Evolutionary conservation across 2,797 vertebrate genomes (phyloP).

Genomic region (Hyperoplus lanceolatus): DNA sequence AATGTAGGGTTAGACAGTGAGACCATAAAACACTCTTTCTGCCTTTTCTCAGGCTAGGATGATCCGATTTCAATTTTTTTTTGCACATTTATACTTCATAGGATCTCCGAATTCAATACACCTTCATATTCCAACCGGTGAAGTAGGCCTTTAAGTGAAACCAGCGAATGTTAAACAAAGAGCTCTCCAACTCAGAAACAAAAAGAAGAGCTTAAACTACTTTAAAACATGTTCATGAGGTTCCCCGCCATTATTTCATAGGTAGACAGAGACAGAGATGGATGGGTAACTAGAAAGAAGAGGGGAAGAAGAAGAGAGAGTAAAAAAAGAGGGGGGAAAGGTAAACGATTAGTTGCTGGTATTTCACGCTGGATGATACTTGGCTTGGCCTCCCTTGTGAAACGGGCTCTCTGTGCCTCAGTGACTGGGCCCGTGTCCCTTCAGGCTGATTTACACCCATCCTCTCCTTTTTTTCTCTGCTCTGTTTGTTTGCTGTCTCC

Average conservation of each 20-base stretch:
- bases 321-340: slow-evolving; percentile 33
- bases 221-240: background rate
- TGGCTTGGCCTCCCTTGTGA: slow-evolving; percentile 82
- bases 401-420: slow-evolving; percentile 81
- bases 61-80: no score
- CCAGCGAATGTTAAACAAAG: background rate
- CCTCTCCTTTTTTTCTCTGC: slow-evolving; percentile 60
- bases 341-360: slow-evolving; percentile 84
- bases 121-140: background rate
- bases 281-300: slow-evolving; percentile 34
- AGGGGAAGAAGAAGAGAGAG: slow-evolving; percentile 10
- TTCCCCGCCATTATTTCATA: slow-evolving; percentile 1
- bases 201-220: background rate
- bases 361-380: slow-evolving; percentile 84
- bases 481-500: slow-evolving; percentile 84
- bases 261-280: slow-evolving; percentile 33
- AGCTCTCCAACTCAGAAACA: background rate
- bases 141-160: background rate
- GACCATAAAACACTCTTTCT: no score
- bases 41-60: no score
- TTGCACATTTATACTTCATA: no score
- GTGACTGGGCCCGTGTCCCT: slow-evolving; percentile 83
- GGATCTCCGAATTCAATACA: no score
- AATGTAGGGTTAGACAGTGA: no score
- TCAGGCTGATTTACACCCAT: slow-evolving; percentile 84